Base-by-base conservation (phyloP, 2,888 invertebrate genomes). In the Euspilapteryx auroguttella region DNA sequence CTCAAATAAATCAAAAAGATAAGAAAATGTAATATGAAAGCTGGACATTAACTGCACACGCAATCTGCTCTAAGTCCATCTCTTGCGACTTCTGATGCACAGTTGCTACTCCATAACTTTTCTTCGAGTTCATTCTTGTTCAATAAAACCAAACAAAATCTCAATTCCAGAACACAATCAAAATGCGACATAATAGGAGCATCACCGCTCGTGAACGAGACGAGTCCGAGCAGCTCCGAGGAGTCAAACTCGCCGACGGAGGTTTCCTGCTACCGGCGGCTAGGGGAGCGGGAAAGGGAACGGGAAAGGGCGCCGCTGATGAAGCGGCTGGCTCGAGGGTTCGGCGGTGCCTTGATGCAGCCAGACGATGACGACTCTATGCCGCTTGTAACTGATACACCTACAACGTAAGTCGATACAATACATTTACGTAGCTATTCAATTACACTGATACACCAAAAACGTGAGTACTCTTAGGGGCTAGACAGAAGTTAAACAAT, bases 231-330 rank as follows among this genome's bases (percentile, higher is more conserved):
- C 59, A 87, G 86, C 54, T 90, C 89, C 41, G 90, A 91, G 58
- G 91, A 91, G 69, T 89, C 89, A 51, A 88, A 87, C 65, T 91
- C 91, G 7, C 91, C 91, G 25, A 89, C 89, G 28, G 91, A 91
- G 75, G 79, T 90, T 59, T 89, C 88, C 69, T 87, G 89, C 50
- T 91, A 89, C 68, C 85, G 89, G 55, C 79, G 89, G 46, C 81
- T 91, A 52, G 79, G 82, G 34, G 89, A 88, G 55, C 87, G 89
- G 56, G 34, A 12, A 14, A 29, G 76, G 80, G 34, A 8, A 17
- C 5, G 17, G 5, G 87, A 91, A 55, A 86, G 90, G 55, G 89
- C 90, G 33, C 89, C 89, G 28, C 78, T 91, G 47, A 85, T 85
- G 52, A 87, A 87, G 61, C 77, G 89, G 29, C 79, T 91, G 37